Evolutionary conservation across 2,888 invertebrate genomes (phyloP), one percentile per base, ranked within the genome.

Genomic region (Eurois occulta): DNA sequence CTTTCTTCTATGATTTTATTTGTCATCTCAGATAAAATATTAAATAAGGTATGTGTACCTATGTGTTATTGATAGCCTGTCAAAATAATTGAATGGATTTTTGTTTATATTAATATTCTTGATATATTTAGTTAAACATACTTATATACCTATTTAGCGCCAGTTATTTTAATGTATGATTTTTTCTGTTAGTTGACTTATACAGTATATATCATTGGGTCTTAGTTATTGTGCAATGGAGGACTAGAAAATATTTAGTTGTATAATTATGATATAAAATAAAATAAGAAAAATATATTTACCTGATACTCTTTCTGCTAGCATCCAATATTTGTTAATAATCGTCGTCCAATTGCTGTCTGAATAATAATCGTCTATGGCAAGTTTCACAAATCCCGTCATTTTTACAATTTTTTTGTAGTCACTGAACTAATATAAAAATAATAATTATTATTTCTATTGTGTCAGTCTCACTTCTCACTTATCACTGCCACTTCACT

Each of bases 291-390:
- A 13, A 66, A 41, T 58, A 65, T 77, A 85, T 72, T 95, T 96
- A 98, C 98, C 98, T 95, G 98, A 98, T 86, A 98, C 98, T 93
- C 97, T 97, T 92, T 98, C 98, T 62, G 98, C 97, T 86, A 98
- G 96, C 92, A 97, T 97, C 95, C 98, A 98, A 91, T 98, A 98
- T 94, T 98, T 97, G 91, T 98, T 97, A 70, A 98, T 97, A 83
- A 97, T 97, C 71, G 97, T 97, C 69, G 97, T 97, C 95, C 97
- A 97, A 90, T 97, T 97, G 89, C 95, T 97, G 83, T 97, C 97
- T 48, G 97, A 97, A 89, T 97, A 97, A 87, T 97, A 97, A 92
- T 97, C 97, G 90, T 97, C 97, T 86, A 97, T 96, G 41, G 98
- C 98, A 87, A 98, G 97, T 92, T 97, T 97, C 90, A 97, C 97